Percentiles rank a stretch among this genome's conserved stretches.
phyloP scores from a whole-genome alignment of 2,113 vertebrate genomes.

The Salvator merianae region DNA sequence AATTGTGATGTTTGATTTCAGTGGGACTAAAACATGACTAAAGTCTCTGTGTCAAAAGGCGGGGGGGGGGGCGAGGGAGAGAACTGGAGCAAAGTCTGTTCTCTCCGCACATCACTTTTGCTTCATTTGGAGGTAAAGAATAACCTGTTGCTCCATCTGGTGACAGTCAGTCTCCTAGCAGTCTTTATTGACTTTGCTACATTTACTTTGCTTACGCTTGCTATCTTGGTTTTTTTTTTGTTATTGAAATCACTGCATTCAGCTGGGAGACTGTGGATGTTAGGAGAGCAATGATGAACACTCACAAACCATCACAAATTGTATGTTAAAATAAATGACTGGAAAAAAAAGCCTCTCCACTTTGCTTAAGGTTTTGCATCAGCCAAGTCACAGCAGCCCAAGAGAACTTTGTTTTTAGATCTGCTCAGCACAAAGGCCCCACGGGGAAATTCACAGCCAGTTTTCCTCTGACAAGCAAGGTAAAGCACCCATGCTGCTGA shows the following conservation, averaged over 20 bases:
- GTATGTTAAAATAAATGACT: neutral
- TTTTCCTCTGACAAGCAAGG: too few species aligned
- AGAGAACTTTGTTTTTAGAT: neutral
- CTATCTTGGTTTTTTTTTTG: neutral
- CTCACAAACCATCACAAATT: neutral
- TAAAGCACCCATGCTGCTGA: too few species aligned
- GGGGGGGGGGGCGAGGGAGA: neutral
- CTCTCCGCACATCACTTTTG: neutral
- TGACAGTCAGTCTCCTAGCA: neutral
- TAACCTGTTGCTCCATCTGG: conserved; percentile 15
- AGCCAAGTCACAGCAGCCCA: neutral
- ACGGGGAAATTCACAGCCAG: neutral
- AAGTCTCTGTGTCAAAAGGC: neutral
- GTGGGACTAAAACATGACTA: neutral
- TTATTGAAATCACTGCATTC: neutral
- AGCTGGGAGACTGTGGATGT: neutral
- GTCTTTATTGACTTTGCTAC: conserved; percentile 14
- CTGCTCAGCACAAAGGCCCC: neutral
- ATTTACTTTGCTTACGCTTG: neutral
- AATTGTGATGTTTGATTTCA: too few species aligned
- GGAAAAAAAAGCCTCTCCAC: neutral
- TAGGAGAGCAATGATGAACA: neutral
- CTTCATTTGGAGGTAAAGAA: neutral
- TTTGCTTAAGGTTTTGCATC: neutral
- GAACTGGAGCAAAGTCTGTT: neutral